Conservation (phyloP, 2,113 vertebrate genomes). For the Hiodon alosoides region DNA sequence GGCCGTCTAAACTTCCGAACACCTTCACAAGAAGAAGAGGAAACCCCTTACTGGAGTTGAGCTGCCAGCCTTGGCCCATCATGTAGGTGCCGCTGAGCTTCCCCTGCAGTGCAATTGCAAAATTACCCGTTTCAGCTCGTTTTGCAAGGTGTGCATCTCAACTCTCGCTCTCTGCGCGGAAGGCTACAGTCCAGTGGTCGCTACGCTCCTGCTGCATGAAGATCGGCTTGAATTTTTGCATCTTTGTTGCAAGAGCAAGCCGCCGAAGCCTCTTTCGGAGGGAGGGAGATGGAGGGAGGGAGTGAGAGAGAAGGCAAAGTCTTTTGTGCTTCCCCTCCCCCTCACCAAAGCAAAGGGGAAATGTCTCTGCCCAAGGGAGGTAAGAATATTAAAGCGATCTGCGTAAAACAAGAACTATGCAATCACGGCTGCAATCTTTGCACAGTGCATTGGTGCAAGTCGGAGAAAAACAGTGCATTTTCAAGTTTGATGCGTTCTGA, state of each 20-base stretch:
- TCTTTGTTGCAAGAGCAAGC: constrained; percentile 84
- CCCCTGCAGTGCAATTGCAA: constrained; percentile 71
- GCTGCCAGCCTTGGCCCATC: constrained; percentile 77
- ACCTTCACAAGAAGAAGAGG: constrained; percentile 5
- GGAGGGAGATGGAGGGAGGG: constrained; percentile 67
- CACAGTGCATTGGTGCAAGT: constrained; percentile 68
- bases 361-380: constrained; percentile 87
- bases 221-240: constrained; percentile 80
- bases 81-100: constrained; percentile 82
- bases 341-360: constrained; percentile 83
- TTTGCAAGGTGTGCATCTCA: constrained; percentile 68
- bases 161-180: constrained; percentile 57
- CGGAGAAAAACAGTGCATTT: constrained; percentile 68
- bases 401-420: constrained; percentile 65
- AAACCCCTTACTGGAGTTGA: constrained; percentile 30
- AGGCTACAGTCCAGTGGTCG: constrained; percentile 63
- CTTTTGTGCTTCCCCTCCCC: constrained; percentile 91
- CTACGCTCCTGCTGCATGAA: constrained; percentile 80
- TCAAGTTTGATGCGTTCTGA: constrained; percentile 71
- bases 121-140: constrained; percentile 57
- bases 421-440: constrained; percentile 67
- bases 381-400: constrained; percentile 69
- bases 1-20: neutral
- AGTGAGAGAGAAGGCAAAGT: constrained; percentile 86
- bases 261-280: constrained; percentile 58